These are phyloP conservation scores for Microhierax caerulescens DNA, from an alignment of 2,797 vertebrate species.

Conservation along the genomic window DNA sequence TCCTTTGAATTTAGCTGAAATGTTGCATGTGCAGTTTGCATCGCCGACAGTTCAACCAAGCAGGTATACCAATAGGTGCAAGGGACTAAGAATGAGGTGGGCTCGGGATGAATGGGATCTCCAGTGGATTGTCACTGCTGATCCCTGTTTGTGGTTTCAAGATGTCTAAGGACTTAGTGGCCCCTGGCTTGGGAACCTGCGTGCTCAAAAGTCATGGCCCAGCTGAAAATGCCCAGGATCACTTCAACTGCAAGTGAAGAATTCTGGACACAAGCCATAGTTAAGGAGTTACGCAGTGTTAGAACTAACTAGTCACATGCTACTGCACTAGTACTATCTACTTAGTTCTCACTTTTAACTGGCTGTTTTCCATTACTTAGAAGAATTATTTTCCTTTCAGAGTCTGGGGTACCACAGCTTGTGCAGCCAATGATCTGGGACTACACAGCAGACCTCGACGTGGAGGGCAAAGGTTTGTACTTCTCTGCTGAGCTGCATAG, in stretches of 20 bases:
- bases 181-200: background rate
- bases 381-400: constrained; percentile 67
- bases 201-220: background rate
- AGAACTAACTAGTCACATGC: background rate
- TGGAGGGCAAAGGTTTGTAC: constrained; percentile 83
- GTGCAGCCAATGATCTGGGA: constrained; percentile 96
- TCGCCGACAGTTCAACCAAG: background rate
- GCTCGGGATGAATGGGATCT: background rate
- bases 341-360: background rate
- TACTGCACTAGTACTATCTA: background rate
- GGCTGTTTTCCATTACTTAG: background rate
- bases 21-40: background rate
- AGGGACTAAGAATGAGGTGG: background rate
- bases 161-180: background rate
- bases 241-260: background rate
- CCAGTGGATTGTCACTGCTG: background rate
- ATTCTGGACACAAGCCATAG: background rate
- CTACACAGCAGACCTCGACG: constrained; percentile 85
- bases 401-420: constrained; percentile 84
- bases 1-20: background rate
- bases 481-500: background rate
- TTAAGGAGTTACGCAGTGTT: no score
- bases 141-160: background rate
- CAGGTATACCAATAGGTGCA: background rate
- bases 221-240: background rate